Evolutionary conservation across 2,797 vertebrate genomes (phyloP), one percentile per base, ranked within the genome.

Genomic region (Poeciliopsis infans): DNA sequence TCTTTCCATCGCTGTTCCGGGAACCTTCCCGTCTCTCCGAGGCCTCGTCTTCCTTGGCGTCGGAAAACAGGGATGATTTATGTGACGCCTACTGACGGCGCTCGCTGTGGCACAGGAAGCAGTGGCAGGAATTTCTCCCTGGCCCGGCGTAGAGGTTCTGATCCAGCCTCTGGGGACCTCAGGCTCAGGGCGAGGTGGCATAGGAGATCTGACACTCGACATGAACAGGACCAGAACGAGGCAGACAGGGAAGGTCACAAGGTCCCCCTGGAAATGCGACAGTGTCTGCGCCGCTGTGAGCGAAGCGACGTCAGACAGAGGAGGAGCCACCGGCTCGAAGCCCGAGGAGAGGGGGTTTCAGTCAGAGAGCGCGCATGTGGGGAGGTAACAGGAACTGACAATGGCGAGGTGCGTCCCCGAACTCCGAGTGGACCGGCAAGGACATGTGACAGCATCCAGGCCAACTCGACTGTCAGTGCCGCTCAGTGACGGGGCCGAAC

Each of bases 401-500:
- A 92, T 90, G 69, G 87, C n/a, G 90, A 93, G 91, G 91, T 93
- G 87, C 83, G 83, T 91, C 86, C 85, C 82, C 79, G 72, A 79
- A 90, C 91, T 89, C 81, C 70, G 89, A 91, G 74, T 80, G 92
- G 87, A 86, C 91, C 89, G 94, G 92, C 91, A 93, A 91, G 93
- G 92, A 93, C 91, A 92, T 91, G 92, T 92, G 93, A 95, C 93
- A 93, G 91, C 88, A 89, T 90, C 88, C 90, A 89, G 92, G 89
- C 92, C 88, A 86, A 86, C 82, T 89, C 84, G 83, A 81, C 91
- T 94, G 94, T 94, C 93, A 93, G 83, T 72, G 41, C 66, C 76
- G 75, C 89, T 94, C 91, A 93, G 49, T 13, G 53, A 76, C 15
- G 83, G 82, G 1, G 80, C 75, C 84, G 66, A 82, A 5, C 57